A percentile compares a stretch with the other conserved stretches of the same genome.
Conservation (phyloP, 2,888 invertebrate genomes). For the Heliconius charithonia region DNA sequence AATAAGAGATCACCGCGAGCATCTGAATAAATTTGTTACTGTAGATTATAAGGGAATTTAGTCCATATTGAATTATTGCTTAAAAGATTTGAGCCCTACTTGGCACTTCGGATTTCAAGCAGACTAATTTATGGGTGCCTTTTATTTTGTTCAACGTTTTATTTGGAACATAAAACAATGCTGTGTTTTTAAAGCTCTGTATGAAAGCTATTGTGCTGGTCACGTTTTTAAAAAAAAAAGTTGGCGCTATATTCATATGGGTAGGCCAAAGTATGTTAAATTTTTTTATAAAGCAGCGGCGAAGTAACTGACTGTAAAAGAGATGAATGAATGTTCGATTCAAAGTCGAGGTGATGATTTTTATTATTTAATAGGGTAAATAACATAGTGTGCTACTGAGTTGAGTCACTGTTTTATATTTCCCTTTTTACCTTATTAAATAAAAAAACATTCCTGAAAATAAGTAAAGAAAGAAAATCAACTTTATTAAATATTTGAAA, state of each 20-base stretch:
- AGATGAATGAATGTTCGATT: too few species aligned
- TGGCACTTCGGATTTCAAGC: constrained; percentile 58
- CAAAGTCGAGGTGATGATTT: too few species aligned
- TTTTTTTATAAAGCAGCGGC: background rate
- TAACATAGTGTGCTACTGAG: too few species aligned
- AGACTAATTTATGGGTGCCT: constrained; percentile 53
- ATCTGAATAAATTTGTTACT: constrained; percentile 66
- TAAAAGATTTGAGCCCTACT: constrained; percentile 56
- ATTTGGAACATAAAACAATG: background rate
- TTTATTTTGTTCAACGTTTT: background rate
- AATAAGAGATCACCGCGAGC: constrained; percentile 51
- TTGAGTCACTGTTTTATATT: too few species aligned
- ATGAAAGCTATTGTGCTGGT: constrained; percentile 4
- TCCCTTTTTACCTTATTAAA: too few species aligned
- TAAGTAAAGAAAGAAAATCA: too few species aligned
- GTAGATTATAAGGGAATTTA: constrained; percentile 68
- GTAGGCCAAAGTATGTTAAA: background rate
- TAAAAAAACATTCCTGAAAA: too few species aligned
- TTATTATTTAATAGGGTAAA: too few species aligned
- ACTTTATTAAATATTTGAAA: too few species aligned
- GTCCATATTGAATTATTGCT: constrained; percentile 61
- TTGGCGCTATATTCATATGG: background rate
- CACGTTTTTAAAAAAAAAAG: background rate
- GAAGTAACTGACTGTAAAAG: too few species aligned
- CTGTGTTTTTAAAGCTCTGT: background rate